Evolutionary conservation across 2,797 vertebrate genomes (phyloP), one percentile per base, ranked within the genome.

Genomic region (Coranthus polyacanthus): DNA sequence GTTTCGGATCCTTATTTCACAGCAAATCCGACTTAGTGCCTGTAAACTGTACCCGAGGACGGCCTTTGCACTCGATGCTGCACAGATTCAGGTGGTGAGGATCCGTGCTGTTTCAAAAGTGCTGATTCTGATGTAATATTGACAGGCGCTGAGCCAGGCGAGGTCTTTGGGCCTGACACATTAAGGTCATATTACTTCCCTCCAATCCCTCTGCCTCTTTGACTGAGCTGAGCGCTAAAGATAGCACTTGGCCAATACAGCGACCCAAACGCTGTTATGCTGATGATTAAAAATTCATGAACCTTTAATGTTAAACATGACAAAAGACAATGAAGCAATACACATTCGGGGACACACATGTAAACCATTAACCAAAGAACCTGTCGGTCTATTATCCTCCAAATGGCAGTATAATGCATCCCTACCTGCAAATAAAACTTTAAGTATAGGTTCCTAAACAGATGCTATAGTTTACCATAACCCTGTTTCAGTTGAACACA

Each of bases 151-250:
- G 86, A 87, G 84, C 85, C 87, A 69, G 78, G 36, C 34, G 17
- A 80, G 86, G 83, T 83, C 85, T 79, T 45, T 46, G 59, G 82
- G 58, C 63, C 83, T 83, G 92, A 92, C 90, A 91, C 90, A 85
- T 91, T 92, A 93, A 94, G 92, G 93, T 93, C 90, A 92, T 86
- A 81, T 86, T 84, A 82, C 86, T 67, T 75, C 68, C 37, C 78
- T 57, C 64, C 60, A 80, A 74, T 83, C 76, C 51, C 62, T 69
- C 60, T 57, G 73, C 77, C 56, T 50, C 44, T 75, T 54, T 54
- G 68, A 58, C 85, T 26, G 56, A 64, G 70, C 55, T 0, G 2
- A 34, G 53, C 2, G 61, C 90, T 89, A 92, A 91, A 89, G 57
- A 92, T 91, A 93, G 90, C 72, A 18, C 67, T 34, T 12, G 37